Evolutionary conservation across 2,888 invertebrate genomes (phyloP).

Genomic region (Eupithecia subfuscata): DNA sequence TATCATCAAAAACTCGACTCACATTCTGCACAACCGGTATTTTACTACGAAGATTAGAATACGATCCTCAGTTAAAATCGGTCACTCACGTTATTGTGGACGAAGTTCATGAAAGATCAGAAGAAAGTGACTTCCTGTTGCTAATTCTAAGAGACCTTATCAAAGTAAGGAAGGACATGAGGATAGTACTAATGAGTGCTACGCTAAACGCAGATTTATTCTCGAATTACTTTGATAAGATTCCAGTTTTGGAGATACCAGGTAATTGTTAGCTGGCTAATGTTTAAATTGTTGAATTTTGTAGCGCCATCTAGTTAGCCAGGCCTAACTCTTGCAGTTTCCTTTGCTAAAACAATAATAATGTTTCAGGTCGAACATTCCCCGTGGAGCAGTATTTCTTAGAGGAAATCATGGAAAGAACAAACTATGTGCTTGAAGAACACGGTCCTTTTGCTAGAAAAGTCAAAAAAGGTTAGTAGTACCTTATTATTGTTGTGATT

Average conservation of each 20-base stretch:
- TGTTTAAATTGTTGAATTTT: neutral
- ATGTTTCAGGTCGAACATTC: conserved; percentile 87
- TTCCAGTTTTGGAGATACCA: conserved; percentile 92
- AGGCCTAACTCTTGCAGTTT: neutral
- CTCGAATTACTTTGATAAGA: conserved; percentile 91
- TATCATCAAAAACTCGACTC: conserved; percentile 90
- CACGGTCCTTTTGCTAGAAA: conserved; percentile 85
- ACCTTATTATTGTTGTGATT: too few relatives aligned
- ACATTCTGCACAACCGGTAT: conserved; percentile 98
- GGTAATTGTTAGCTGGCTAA: conserved; percentile 66
- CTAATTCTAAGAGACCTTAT: conserved; percentile 92
- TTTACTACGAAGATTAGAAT: conserved; percentile 91
- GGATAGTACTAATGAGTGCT: conserved; percentile 96
- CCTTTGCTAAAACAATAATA: neutral
- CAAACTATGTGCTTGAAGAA: conserved; percentile 77
- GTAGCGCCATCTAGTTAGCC: neutral
- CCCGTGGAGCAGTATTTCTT: conserved; percentile 92
- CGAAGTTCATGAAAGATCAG: conserved; percentile 96
- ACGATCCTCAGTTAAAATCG: conserved; percentile 89
- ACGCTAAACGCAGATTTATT: conserved; percentile 94
- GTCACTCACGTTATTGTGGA: conserved; percentile 95
- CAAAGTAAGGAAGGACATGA: conserved; percentile 88
- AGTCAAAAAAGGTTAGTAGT: conserved; percentile 81
- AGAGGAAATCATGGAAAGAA: conserved; percentile 90
- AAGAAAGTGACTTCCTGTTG: conserved; percentile 95